These are phyloP conservation scores for Tenthredo notha DNA, from an alignment of 2,888 invertebrate genomes.

Conservation along the genomic window DNA sequence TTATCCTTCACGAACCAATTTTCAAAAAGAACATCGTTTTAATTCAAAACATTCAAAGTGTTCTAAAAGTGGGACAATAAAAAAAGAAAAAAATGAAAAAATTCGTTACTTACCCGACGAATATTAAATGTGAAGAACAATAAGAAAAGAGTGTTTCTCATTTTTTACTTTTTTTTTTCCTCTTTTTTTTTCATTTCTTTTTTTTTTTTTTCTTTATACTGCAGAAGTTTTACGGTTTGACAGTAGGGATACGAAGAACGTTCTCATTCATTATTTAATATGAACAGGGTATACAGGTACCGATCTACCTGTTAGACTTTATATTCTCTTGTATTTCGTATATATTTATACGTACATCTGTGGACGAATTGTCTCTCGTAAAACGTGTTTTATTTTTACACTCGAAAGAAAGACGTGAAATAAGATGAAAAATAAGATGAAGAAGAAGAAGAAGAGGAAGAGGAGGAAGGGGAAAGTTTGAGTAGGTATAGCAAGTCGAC, in stretches of 20 bases:
- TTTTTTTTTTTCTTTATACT: background rate
- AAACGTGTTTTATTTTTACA: background rate
- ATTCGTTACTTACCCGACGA: background rate
- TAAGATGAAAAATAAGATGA: background rate
- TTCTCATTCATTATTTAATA: conserved; percentile 34
- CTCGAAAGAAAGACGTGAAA: background rate
- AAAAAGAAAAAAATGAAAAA: background rate
- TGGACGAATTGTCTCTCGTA: conserved; percentile 8
- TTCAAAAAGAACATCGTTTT: background rate
- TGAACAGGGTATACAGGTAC: background rate
- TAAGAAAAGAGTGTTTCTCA: background rate
- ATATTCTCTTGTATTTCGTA: conserved; percentile 31
- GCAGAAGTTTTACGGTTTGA: conserved; percentile 15
- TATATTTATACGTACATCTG: background rate
- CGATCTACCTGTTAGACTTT: conserved; percentile 30
- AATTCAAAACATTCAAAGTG: background rate
- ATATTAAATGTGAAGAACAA: background rate
- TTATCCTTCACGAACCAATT: background rate
- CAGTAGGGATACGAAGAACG: background rate
- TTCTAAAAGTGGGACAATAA: background rate
- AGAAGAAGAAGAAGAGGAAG: background rate
- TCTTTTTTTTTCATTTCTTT: background rate
- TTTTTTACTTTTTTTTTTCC: background rate
- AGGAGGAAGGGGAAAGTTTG: background rate
- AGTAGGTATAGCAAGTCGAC: background rate